Base-by-base conservation (phyloP, 2,113 vertebrate species). In the Gopherus evgoodei region DNA sequence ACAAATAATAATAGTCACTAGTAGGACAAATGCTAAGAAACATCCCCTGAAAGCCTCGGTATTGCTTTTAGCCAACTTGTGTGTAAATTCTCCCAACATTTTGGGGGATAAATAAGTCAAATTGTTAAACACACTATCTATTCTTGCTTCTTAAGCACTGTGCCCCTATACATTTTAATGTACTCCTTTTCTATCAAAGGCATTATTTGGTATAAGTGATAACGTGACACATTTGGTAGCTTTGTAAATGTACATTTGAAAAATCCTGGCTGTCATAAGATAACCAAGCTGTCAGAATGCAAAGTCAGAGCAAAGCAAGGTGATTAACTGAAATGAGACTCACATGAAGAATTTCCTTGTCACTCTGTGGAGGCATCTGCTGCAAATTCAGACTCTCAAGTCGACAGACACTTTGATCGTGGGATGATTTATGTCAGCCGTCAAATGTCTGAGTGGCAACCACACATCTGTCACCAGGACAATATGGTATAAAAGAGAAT, bases 351-450 rank as follows among this genome's bases (percentile, higher is more conserved):
- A 98, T 98, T 98, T 98, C 98, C 97, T 98, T 98, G 97, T 98
- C 97, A 98, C 93, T 98, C 97, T 97, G 93, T 93, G 95, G 88
- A 97, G 96, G 97, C 98, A 98, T 98, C 98, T 99, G 98, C 97
- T 95, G 88, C 95, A 98, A 97, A 97, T 97, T 96, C 96, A 97
- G 96, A 94, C 97, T 96, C 93, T 96, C 95, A 83, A 98, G 96
- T 98, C 97, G 97, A 97, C 80, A 98, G 98, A 98, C 96, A 97
- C 96, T 99, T 98, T 98, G 98, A 99, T 98, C 93, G 24, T 81
- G 90, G 91, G 94, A 97, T 98, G 98, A 99, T 98, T 99, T 98
- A 98, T 99, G 98, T 98, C 97, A 98, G 95, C 95, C 94, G 90
- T 98, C 98, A 98, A 98, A 97, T 94, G 94, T 98, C 93, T 93